Percentiles rank a stretch among this genome's conserved stretches.
Evolutionary conservation across 2,113 vertebrate species (phyloP).

Genomic region (Hylia prasina): DNA sequence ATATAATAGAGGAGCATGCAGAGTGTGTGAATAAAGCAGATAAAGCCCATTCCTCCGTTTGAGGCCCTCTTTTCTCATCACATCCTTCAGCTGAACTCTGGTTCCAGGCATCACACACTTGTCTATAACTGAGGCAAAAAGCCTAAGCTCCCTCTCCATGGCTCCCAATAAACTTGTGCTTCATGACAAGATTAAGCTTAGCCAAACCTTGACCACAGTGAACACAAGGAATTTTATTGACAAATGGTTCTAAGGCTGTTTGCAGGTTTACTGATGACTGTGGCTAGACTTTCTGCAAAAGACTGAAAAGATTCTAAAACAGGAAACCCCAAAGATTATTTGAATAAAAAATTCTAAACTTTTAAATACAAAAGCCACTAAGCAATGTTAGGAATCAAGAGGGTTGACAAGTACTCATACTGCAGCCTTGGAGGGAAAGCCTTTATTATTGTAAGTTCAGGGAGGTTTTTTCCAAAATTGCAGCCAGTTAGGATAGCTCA

Average conservation of each 20-base stretch:
- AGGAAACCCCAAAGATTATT: not conserved
- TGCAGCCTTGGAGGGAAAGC: not conserved
- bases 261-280: not conserved
- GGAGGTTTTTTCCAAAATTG: not conserved
- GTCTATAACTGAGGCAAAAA: not conserved
- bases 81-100: not conserved
- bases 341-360: not conserved
- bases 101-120: not conserved
- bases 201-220: fast-evolving
- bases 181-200: not conserved
- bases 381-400: not conserved
- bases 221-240: not conserved
- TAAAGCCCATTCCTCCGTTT: not conserved
- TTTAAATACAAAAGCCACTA: not conserved
- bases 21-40: not conserved
- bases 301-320: not conserved
- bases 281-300: not conserved
- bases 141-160: not conserved
- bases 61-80: not conserved
- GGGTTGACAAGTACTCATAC: not conserved
- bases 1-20: not conserved
- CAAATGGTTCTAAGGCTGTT: not conserved
- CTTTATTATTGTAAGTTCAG: not conserved
- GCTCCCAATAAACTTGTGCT: not conserved
- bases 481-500: not conserved